Percentiles rank a stretch among this genome's conserved stretches.
phyloP scores from a whole-genome alignment of 2,113 vertebrate species.

The Chlorodrepanis virens region DNA sequence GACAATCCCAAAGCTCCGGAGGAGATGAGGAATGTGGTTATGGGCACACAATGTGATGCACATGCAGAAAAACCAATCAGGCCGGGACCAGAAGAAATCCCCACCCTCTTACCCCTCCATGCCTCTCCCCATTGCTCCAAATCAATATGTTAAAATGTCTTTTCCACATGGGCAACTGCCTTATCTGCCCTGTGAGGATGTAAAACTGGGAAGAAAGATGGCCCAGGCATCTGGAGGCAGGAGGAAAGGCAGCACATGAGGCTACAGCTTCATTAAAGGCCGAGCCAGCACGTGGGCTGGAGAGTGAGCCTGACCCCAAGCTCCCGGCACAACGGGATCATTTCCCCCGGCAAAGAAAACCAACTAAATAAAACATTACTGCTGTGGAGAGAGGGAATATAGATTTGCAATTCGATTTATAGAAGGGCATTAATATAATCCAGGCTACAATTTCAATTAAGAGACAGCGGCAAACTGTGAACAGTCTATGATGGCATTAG shows the following conservation, averaged over 20 bases:
- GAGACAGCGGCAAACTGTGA: conserved; percentile 54
- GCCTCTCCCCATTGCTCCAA: background rate
- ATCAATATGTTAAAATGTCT: background rate
- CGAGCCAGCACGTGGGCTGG: background rate
- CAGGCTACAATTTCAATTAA: conserved; percentile 64
- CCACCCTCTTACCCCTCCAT: background rate
- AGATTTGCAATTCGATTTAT: conserved; percentile 52
- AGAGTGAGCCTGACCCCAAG: background rate
- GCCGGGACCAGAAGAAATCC: background rate
- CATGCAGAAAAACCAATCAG: accelerated
- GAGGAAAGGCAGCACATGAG: background rate
- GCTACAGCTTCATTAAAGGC: background rate
- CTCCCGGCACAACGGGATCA: background rate
- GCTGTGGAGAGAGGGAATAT: background rate
- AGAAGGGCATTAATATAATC: conserved; percentile 53
- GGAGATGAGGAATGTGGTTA: accelerated
- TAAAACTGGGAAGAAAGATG: background rate
- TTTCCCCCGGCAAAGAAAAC: conserved; percentile 16
- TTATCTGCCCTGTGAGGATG: background rate
- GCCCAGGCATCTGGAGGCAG: background rate
- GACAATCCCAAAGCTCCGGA: background rate
- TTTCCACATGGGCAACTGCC: accelerated
- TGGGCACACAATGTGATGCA: accelerated
- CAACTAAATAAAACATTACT: conserved; percentile 52
- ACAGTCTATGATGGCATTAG: conserved; percentile 51